Evolutionary conservation across 2,797 vertebrate genomes (phyloP).

Genomic region (Sphaeramia orbicularis): DNA sequence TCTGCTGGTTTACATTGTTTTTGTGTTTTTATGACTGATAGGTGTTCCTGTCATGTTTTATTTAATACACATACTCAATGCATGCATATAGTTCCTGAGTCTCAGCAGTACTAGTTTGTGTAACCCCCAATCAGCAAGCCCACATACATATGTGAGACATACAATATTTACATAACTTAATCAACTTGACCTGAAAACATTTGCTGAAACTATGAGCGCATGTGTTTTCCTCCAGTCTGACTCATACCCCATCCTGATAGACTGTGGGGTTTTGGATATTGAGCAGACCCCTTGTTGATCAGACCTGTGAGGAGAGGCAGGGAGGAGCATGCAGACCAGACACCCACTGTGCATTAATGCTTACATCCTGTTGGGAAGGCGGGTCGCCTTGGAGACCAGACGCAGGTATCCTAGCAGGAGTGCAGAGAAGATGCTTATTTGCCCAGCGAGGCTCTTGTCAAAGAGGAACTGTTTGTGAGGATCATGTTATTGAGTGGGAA

Average conservation of each 20-base stretch:
- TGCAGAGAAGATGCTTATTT: slow-evolving; percentile 18
- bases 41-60: slow-evolving; percentile 12
- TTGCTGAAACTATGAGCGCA: slow-evolving; percentile 22
- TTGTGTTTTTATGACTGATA: too few species aligned
- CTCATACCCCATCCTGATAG: slow-evolving; percentile 41
- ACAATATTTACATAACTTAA: slow-evolving; percentile 50
- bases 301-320: slow-evolving; percentile 35
- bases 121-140: slow-evolving; percentile 5
- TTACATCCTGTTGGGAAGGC: slow-evolving; percentile 62
- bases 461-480: slow-evolving; percentile 41
- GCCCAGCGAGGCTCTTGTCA: slow-evolving; percentile 9
- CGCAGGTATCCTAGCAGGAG: slow-evolving; percentile 46
- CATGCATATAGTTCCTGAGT: background rate
- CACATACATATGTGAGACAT: slow-evolving; percentile 32
- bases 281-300: slow-evolving; percentile 53
- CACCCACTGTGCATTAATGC: slow-evolving; percentile 47
- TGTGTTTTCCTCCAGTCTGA: slow-evolving; percentile 45
- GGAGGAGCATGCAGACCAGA: slow-evolving; percentile 40
- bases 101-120: background rate
- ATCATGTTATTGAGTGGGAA: slow-evolving; percentile 38
- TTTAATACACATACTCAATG: slow-evolving; percentile 3
- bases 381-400: slow-evolving; percentile 61
- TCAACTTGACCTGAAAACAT: slow-evolving; percentile 61
- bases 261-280: slow-evolving; percentile 46
- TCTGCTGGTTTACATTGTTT: too few species aligned